A percentile compares a stretch with the other conserved stretches of the same genome.
Conservation (phyloP, 2,113 vertebrate species). For the Hyaena hyaena region DNA sequence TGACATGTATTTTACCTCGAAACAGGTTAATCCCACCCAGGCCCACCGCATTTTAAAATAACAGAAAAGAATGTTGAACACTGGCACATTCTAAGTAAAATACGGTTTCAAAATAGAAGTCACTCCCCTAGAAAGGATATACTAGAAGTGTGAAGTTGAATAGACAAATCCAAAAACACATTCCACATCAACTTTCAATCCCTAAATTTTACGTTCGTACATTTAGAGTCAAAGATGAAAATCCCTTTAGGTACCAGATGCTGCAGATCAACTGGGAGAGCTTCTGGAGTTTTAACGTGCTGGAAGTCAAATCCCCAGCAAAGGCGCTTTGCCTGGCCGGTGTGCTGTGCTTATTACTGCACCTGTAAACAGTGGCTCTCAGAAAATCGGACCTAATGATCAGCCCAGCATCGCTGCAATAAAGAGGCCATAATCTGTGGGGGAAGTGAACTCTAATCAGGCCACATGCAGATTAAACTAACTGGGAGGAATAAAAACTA, state of each 20-base stretch:
- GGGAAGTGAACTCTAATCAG: slow-evolving; percentile 94
- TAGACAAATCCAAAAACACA: slow-evolving; percentile 86
- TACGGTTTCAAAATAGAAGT: slow-evolving; percentile 81
- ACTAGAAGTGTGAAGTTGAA: slow-evolving; percentile 85
- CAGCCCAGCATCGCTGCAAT: slow-evolving; percentile 89
- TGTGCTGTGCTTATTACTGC: slow-evolving; percentile 89
- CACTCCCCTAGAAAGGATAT: slow-evolving; percentile 78
- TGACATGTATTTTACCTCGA: slow-evolving; percentile 59
- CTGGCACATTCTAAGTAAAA: slow-evolving; percentile 63
- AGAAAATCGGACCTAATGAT: slow-evolving; percentile 89
- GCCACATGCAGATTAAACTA: slow-evolving; percentile 98
- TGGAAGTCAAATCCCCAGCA: slow-evolving; percentile 89
- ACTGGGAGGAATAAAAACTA: slow-evolving; percentile 92
- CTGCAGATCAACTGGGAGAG: slow-evolving; percentile 89
- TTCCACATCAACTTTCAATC: slow-evolving; percentile 85
- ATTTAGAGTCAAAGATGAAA: slow-evolving; percentile 92
- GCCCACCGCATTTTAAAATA: slow-evolving; percentile 72
- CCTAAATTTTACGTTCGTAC: slow-evolving; percentile 89
- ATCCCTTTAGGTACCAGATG: slow-evolving; percentile 95
- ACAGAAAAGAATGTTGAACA: slow-evolving; percentile 68
- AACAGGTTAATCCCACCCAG: slow-evolving; percentile 60
- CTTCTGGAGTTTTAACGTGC: slow-evolving; percentile 90
- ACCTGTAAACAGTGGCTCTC: slow-evolving; percentile 92
- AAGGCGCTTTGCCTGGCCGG: slow-evolving; percentile 89
- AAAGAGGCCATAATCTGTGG: slow-evolving; percentile 94